Conservation (phyloP, 2,113 vertebrate species). For the Tupaia chinensis region DNA sequence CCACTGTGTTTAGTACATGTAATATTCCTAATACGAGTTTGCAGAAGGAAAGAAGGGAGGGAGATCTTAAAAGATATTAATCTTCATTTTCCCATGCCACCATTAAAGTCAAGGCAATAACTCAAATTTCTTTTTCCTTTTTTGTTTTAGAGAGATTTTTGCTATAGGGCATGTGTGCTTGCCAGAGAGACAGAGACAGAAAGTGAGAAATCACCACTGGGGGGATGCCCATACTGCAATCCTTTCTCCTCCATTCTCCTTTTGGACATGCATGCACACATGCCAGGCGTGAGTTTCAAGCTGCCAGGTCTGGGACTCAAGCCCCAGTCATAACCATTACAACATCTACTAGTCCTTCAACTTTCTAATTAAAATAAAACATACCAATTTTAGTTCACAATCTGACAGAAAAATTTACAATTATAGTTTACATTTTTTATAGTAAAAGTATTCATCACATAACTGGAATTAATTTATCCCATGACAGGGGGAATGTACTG, state of each 20-base stretch:
- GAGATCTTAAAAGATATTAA: background rate
- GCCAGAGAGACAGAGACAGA: too few species aligned
- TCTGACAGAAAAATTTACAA: constrained; percentile 55
- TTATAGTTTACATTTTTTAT: constrained; percentile 36
- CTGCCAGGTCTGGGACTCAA: too few species aligned
- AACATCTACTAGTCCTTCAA: background rate
- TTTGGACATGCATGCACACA: too few species aligned
- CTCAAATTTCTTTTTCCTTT: background rate
- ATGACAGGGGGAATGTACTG: constrained; percentile 56
- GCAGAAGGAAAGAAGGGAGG: background rate
- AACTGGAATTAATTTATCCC: constrained; percentile 68
- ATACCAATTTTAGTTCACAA: background rate
- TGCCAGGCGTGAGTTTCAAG: too few species aligned
- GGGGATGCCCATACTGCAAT: too few species aligned
- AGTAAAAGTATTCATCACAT: constrained; percentile 43
- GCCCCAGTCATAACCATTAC: too few species aligned
- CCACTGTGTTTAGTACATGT: background rate
- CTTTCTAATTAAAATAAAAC: constrained; percentile 29
- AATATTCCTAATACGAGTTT: background rate
- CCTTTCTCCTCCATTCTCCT: too few species aligned
- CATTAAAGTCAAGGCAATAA: constrained; percentile 28
- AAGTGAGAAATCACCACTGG: too few species aligned
- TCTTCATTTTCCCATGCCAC: constrained; percentile 26
- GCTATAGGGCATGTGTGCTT: too few species aligned
- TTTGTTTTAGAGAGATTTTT: too few species aligned